Evolutionary conservation across 2,888 invertebrate genomes (phyloP), one percentile per base, ranked within the genome.

Genomic region (Ormyrus nitidulus): DNA sequence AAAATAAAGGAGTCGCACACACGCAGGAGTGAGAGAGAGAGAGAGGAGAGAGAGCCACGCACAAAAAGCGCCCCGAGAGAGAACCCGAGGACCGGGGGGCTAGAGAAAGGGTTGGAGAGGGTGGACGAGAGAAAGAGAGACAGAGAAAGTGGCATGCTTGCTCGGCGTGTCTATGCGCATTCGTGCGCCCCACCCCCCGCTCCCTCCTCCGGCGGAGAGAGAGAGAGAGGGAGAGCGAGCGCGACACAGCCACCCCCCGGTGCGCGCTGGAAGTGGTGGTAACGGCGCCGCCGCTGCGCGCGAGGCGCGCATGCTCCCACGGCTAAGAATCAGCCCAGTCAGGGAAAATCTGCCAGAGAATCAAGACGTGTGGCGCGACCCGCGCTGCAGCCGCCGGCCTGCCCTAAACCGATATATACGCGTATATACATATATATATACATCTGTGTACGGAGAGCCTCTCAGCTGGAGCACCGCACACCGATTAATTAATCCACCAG

Each of bases 261-360:
- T 59, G 53, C 19, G 62, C 13, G 48, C 51, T 51, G 2, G 44
- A 7, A 7, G 54, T 46, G 48, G 44, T 11, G 59, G 71, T 34
- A 65, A 46, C 62, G 61, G 59, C 49, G 48, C 53, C 48, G 61
- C 46, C 9, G 87, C 85, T 86, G 48, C 48, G 48, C 48, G 86
- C 86, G 86, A 84, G 84, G 79, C 86, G 90, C 90, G 90, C 90
- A 90, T 90, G 90, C 90, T 88, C 90, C 83, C 80, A 86, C 85
- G 82, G 83, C 84, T 84, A 85, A 86, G 87, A 88, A 88, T 89
- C 88, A 86, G 88, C 88, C 89, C 90, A 90, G 90, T 90, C 88
- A 86, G 88, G 88, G 86, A 87, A 88, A 90, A 88, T 89, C 90
- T 88, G 88, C 87, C 89, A 85, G 82, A 84, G 89, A 84, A 88